Evolutionary conservation across 2,113 vertebrate species (phyloP), one percentile per base, ranked within the genome.

Genomic region (Barbus barbus): DNA sequence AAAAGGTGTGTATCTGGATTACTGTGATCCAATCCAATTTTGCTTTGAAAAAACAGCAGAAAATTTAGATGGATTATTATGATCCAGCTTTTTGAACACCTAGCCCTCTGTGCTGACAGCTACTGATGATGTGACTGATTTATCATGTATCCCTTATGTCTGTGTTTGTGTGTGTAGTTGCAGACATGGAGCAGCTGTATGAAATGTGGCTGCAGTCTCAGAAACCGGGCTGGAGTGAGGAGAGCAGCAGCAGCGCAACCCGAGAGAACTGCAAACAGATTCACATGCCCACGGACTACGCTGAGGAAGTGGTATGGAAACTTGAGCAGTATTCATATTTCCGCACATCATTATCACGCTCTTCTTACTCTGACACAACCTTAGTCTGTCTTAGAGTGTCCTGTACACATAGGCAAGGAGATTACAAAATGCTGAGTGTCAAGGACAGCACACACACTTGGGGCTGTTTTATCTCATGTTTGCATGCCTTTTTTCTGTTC

Each of bases 271-370:
- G 97, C 82, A 98, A 98, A 84, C 97, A 97, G 90, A 99, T 99
- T 89, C 97, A 97, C 88, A 97, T 99, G 96, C 98, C 98, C 0
- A 99, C 98, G 24, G 98, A 99, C 91, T 99, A 99, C 44, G 96
- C 97, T 0, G 98, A 99, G 88, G 96, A 98, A 83, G 95, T 96
- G 85, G 98, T 99, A 92, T 95, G 96, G 93, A 84, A 41, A 3
- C 28, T n/a, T 41, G 9, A 72, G 20, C 33, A 38, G 33, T 20
- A 13, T 53, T 20, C 14, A 33, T 31, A 53, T 53, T 20, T 31
- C 5, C 14, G 33, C 8, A 76, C 16, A 22, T 36, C 16, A 3
- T 36, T 5, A 36, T 69, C 65, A n/a, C 31, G 11, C 20, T 58
- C 6, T 0, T 58, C 9, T 38, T 33, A 2, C 8, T 36, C 3